A percentile compares a stretch with the other conserved stretches of the same genome.
These are phyloP conservation scores for Arenaria interpres DNA, from an alignment of 2,113 vertebrate genomes.

Conservation along the genomic window DNA sequence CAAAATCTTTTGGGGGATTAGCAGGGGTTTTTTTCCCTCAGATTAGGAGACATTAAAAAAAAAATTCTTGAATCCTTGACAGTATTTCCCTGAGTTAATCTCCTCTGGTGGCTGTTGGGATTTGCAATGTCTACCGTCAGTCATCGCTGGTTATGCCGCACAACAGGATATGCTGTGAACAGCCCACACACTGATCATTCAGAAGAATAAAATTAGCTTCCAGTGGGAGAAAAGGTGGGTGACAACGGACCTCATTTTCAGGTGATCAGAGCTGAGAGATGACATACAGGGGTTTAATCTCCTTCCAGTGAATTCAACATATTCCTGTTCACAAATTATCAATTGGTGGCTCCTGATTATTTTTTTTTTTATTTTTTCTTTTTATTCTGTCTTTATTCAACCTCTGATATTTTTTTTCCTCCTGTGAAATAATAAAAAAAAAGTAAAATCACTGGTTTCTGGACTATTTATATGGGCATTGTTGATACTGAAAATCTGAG, in stretches of 20 bases:
- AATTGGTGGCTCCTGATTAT: not conserved
- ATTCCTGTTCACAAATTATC: not conserved
- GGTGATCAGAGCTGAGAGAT: not conserved
- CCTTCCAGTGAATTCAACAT: not conserved
- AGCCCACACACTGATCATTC: not conserved
- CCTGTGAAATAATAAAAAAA: not conserved
- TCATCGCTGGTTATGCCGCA: not conserved
- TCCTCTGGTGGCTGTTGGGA: not conserved
- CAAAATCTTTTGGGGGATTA: not conserved
- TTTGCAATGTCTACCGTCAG: not conserved
- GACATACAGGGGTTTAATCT: not conserved
- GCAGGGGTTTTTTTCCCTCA: not conserved
- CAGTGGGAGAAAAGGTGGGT: not conserved
- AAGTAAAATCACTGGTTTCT: not conserved
- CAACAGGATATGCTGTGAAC: not conserved
- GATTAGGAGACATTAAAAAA: not conserved
- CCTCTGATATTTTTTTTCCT: not conserved
- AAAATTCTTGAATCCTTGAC: not conserved
- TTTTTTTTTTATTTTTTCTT: too few species aligned
- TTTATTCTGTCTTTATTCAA: not conserved
- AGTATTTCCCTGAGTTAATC: constrained; percentile 9
- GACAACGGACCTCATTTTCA: not conserved
- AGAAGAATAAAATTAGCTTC: not conserved
- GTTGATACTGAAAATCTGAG: not conserved
- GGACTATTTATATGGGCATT: not conserved